Conservation (phyloP, 1,140 invertebrate genomes). For the Bombus confusus region DNA sequence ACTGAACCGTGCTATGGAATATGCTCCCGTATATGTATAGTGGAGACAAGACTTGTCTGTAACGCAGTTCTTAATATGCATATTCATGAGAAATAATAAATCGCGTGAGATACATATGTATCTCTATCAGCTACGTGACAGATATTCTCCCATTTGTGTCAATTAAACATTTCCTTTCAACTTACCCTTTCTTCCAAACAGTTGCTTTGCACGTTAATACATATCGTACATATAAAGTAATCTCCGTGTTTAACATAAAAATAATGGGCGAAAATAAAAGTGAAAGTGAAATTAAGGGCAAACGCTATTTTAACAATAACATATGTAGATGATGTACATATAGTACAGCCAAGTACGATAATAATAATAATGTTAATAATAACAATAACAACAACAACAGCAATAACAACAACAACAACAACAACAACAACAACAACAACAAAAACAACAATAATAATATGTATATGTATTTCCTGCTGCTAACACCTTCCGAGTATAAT, state of each 20-base stretch:
- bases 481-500: too few relatives aligned
- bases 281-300: not conserved
- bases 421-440: too few relatives aligned
- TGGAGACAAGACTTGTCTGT: not conserved
- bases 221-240: not conserved
- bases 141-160: not conserved
- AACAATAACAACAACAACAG: too few relatives aligned
- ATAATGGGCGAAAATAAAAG: not conserved
- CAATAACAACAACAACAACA: too few relatives aligned
- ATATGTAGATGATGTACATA: too few relatives aligned
- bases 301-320: not conserved
- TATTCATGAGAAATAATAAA: slow-evolving; percentile 6
- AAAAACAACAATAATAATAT: too few relatives aligned
- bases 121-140: not conserved
- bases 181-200: not conserved
- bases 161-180: not conserved
- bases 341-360: too few relatives aligned
- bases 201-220: too few relatives aligned
- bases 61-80: too few relatives aligned
- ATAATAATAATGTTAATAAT: too few relatives aligned
- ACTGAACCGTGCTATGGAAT: not conserved
- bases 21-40: not conserved
- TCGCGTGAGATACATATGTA: not conserved
- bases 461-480: too few relatives aligned
- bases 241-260: not conserved